Percentiles rank a stretch among this genome's conserved stretches.
phyloP scores from a whole-genome alignment of 2,113 vertebrate species.

The Callorhinus ursinus region DNA sequence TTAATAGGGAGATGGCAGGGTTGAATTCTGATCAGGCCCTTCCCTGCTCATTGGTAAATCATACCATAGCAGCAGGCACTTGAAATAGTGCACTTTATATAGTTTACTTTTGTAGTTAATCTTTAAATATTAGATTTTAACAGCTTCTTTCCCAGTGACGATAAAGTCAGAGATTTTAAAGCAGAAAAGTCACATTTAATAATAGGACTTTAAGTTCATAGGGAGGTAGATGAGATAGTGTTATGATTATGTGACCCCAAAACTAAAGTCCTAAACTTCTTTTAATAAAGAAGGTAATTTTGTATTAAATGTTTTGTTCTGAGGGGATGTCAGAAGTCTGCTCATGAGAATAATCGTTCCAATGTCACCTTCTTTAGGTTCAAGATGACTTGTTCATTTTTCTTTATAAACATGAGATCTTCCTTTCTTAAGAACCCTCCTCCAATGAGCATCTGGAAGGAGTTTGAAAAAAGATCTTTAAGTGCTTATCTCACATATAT shows the following conservation, averaged over 20 bases:
- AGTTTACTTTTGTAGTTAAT: neutral
- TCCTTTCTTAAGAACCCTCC: neutral
- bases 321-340: neutral
- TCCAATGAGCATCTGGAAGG: neutral
- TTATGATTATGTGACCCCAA: neutral
- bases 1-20: neutral
- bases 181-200: neutral
- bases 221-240: neutral
- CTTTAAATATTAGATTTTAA: neutral
- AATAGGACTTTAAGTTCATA: neutral
- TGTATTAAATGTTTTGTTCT: neutral
- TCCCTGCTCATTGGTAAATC: neutral
- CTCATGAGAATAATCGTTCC: neutral
- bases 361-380: neutral
- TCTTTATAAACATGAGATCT: neutral
- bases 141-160: neutral
- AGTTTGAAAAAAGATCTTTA: neutral
- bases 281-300: neutral
- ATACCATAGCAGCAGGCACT: neutral
- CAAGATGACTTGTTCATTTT: neutral
- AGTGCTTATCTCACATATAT: neutral
- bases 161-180: conserved; percentile 7
- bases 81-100: conserved; percentile 37
- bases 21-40: conserved; percentile 21
- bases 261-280: neutral